Conservation (phyloP, 1,140 invertebrate species). For the Berghia stephanieae region DNA sequence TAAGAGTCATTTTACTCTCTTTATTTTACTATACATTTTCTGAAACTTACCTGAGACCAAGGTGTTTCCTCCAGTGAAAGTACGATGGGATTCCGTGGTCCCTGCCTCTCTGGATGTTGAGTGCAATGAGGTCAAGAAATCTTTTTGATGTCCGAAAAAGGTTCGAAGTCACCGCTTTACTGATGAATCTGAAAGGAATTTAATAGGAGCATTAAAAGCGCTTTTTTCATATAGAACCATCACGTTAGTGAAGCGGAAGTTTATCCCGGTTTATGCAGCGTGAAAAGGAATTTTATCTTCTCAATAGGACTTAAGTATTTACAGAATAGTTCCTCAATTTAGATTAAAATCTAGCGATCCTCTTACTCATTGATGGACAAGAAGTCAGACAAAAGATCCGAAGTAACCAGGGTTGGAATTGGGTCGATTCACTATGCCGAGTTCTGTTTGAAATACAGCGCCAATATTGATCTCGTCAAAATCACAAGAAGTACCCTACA, state of each 20-base stretch:
- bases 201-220: neutral
- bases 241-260: conserved; percentile 25
- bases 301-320: neutral
- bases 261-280: neutral
- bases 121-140: conserved; percentile 65
- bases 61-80: conserved; percentile 9
- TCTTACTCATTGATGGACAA: no score
- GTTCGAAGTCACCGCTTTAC: conserved; percentile 36
- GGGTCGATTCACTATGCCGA: no score
- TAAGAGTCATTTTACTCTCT: neutral
- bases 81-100: conserved; percentile 29
- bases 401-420: no score
- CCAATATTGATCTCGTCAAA: no score
- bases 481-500: no score
- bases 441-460: no score
- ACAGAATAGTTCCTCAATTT: neutral
- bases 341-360: neutral
- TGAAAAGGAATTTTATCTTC: conserved; percentile 14
- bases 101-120: conserved; percentile 69
- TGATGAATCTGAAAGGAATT: conserved; percentile 36
- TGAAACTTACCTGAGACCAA: neutral
- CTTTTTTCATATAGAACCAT: conserved; percentile 29
- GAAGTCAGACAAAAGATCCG: no score
- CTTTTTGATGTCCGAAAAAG: conserved; percentile 36
- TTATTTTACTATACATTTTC: neutral